Evolutionary conservation across 1,140 invertebrate genomes (phyloP), one percentile per base, ranked within the genome.

Genomic region (Lanistes nyassanus): DNA sequence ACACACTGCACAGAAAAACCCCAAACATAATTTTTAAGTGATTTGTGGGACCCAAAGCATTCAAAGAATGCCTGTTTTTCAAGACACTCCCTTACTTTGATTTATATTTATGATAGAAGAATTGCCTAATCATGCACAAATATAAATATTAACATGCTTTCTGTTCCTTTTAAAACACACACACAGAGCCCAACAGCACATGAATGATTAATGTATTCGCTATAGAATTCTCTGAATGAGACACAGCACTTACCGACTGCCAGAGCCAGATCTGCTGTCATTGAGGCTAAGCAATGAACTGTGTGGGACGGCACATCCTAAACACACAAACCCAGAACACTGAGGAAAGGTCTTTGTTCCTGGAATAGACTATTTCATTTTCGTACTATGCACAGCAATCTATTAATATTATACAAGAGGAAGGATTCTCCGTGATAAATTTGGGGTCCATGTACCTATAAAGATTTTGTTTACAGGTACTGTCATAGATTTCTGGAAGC

Each of bases 231-330:
- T 13, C 19, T 47, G 42, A 13, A 47, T 13, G 64, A n/a, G 0
- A 66, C 36, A 21, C 13, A n/a, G 39, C 13, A 69, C 67, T 51
- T 47, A 69, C 67, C 23, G 23, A 69, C 29, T 21, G 9, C 26
- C 13, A 69, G 16, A n/a, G 36, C 16, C 19, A 69, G 2, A 47
- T 69, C 37, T 47, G 42, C 36, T 42, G 42, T 47, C 26, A 69
- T 21, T 31, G 36, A 47, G 39, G 67, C 67, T 51, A 69, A 29
- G 36, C 36, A 69, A 6, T 23, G 34, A 16, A 1, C 29, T 3
- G 67, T 26, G 19, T 69, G 67, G 23, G 67, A 37, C 21, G 42
- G 36, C n/a, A 29, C 16, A 29, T 69, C 67, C 67, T 69, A 23
- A 23, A n/a, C n/a, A n/a, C n/a, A n/a, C n/a, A n/a, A 69, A 69